Percentiles rank a stretch among this genome's conserved stretches.
Conservation (phyloP, 2,113 vertebrate genomes). For the Chionis minor region DNA sequence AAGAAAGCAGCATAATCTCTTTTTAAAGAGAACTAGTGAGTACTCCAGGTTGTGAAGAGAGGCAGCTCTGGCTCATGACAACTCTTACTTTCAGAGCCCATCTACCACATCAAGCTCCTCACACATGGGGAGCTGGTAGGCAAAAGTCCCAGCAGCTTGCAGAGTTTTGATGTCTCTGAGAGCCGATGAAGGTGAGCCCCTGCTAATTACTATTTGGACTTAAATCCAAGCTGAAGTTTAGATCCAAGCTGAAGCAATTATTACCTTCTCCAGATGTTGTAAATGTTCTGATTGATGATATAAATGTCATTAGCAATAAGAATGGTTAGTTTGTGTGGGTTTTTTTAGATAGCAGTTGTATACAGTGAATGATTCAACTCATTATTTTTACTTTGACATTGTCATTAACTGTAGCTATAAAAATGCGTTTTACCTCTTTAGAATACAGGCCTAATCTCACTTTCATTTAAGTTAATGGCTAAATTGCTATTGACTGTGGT, state of each 20-base stretch:
- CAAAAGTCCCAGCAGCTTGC: not conserved
- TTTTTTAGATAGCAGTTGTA: not conserved
- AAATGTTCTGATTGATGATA: not conserved
- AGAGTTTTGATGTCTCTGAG: not conserved
- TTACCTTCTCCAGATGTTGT: not conserved
- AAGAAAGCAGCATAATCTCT: not conserved
- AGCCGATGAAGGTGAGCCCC: not conserved
- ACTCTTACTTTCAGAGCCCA: not conserved
- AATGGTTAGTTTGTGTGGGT: not conserved
- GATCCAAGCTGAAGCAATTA: not conserved
- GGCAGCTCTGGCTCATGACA: not conserved
- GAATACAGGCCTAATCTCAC: not conserved
- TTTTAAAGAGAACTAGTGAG: not conserved
- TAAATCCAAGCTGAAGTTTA: not conserved
- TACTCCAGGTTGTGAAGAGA: not conserved
- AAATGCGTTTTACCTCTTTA: constrained; percentile 12
- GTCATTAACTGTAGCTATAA: constrained; percentile 28
- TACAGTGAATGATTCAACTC: not conserved
- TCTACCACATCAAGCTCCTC: not conserved
- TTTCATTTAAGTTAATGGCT: constrained; percentile 50
- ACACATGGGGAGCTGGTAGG: rapidly evolving
- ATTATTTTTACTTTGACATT: constrained; percentile 28
- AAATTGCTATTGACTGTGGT: constrained; percentile 26
- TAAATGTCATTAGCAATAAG: not conserved
- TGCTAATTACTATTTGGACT: not conserved